Base-by-base conservation (phyloP, 2,113 vertebrate species). In the Nerophis lumbriciformis region DNA sequence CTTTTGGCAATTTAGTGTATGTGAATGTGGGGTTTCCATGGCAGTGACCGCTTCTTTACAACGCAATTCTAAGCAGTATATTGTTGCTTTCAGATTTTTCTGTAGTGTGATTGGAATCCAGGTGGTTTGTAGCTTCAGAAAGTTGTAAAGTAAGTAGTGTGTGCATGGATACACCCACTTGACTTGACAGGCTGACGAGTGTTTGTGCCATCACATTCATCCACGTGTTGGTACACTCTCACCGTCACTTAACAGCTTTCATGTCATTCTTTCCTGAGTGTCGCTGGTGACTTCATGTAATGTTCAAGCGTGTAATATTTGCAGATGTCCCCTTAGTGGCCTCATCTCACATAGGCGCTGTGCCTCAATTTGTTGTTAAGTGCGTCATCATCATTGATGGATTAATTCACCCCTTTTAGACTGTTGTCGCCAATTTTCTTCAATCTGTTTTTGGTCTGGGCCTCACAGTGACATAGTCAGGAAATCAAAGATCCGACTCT, bases 201-300 rank as follows among this genome's bases (percentile, higher is more conserved):
- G 67, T 71, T 77, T 79, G 42, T 61, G 66, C 66, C 71, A 70
- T 28, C 54, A 63, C 73, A 38, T 44, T 35, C 65, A 70, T 65
- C 50, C 54, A 50, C 47, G 61, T 55, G 60, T 51, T 62, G 21
- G 58, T 73, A 64, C 15, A 2, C 44, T 60, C 56, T 49, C 70
- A 72, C 66, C 12, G 21, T 67, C 55, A 47, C 58, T 72, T 16
- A 35, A 68, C 66, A 69, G 50, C 59, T 73, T 73, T 28, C 28
- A 3, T 28, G 2, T 72, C 61, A 44, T 68, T 75, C 53, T 57
- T 59, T 68, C 63, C 63, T 66, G 67, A 70, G 75, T 49, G 59
- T 64, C 8, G 8, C 63, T 45, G 61, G 73, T 73, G 76, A 64
- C 61, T 71, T 69, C 51, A 62, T 82, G 55, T 54, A 53, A 61